phyloP scores from a whole-genome alignment of 2,888 invertebrate species.

The Myathropa florea region DNA sequence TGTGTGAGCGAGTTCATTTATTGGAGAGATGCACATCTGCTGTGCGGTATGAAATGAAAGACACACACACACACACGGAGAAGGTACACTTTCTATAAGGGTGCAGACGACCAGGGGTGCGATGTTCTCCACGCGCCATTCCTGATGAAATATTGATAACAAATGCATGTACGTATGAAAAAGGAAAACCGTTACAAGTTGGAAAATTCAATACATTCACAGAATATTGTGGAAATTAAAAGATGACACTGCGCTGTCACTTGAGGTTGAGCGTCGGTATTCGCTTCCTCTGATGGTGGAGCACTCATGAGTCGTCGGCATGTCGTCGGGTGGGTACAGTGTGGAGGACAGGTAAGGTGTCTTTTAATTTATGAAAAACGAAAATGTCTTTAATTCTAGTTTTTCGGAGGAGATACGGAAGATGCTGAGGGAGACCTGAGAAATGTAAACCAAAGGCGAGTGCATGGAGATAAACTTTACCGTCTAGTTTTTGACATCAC shows the following conservation, averaged over 20 bases:
- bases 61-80: not conserved
- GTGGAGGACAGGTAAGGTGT: not conserved
- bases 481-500: no score
- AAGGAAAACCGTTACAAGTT: conserved; percentile 10
- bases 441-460: no score
- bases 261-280: not conserved
- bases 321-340: not conserved
- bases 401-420: no score
- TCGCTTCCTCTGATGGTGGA: not conserved
- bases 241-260: not conserved
- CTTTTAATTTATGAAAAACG: no score
- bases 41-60: not conserved
- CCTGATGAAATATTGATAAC: not conserved
- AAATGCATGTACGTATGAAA: not conserved
- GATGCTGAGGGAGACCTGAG: no score
- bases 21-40: not conserved
- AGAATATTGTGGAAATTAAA: not conserved
- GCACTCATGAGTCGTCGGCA: not conserved
- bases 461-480: no score
- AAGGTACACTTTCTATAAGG: not conserved
- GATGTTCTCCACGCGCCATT: not conserved
- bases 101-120: not conserved
- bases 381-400: no score
- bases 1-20: not conserved
- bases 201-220: not conserved